These are phyloP conservation scores for Albula glossodonta DNA, from an alignment of 2,113 vertebrate species.

Conservation along the genomic window DNA sequence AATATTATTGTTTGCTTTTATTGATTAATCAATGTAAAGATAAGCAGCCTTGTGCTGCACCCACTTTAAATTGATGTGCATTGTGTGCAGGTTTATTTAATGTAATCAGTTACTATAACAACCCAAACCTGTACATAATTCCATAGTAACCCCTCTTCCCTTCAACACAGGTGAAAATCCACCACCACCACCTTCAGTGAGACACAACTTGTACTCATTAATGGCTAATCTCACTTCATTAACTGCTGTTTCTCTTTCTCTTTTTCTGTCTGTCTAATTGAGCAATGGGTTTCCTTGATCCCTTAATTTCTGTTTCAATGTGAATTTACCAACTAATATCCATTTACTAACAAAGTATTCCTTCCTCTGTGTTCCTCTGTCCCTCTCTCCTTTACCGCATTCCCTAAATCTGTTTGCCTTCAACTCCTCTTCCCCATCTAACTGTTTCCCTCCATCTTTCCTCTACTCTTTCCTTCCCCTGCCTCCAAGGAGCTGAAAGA, in stretches of 20 bases:
- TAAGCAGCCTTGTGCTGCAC: too few species aligned
- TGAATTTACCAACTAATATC: constrained; percentile 74
- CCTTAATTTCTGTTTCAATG: constrained; percentile 65
- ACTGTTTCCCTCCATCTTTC: constrained; percentile 16
- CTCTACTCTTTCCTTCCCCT: constrained; percentile 34
- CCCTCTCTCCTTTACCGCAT: constrained; percentile 14
- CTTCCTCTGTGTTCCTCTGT: constrained; percentile 23
- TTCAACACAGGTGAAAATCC: too few species aligned
- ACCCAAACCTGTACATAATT: too few species aligned
- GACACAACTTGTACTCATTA: not conserved
- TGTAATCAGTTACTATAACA: too few species aligned
- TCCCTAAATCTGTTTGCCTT: not conserved
- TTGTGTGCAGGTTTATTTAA: too few species aligned
- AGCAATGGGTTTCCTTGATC: constrained; percentile 66
- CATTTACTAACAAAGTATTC: constrained; percentile 73
- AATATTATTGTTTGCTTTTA: not conserved
- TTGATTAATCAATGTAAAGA: not conserved
- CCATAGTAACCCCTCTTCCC: too few species aligned
- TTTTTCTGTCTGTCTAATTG: constrained; percentile 69
- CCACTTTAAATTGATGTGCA: too few species aligned
- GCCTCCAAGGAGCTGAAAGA: constrained; percentile 83
- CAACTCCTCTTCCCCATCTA: not conserved
- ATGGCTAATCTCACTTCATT: constrained; percentile 30
- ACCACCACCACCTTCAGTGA: too few species aligned
- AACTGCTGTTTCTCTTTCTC: constrained; percentile 51